Percentiles rank a stretch among this genome's conserved stretches.
Conservation (phyloP, 2,113 vertebrate species). For the Dipodomys merriami region DNA sequence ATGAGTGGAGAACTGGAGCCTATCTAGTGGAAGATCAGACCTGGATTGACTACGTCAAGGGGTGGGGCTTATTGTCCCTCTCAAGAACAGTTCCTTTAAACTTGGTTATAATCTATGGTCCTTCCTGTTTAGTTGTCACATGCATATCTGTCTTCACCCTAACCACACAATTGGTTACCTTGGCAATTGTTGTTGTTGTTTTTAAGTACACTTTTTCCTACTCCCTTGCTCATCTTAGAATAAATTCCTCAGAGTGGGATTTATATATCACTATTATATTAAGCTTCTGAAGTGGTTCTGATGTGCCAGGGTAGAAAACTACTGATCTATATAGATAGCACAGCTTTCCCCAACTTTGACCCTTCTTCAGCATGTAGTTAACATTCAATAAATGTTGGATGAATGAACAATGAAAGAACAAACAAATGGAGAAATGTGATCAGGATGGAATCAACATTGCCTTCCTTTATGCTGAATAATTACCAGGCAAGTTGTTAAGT, state of each 20-base stretch:
- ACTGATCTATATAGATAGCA: not conserved
- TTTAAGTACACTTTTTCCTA: not conserved
- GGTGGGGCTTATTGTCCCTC: not conserved
- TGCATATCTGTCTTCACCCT: not conserved
- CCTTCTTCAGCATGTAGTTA: not conserved
- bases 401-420: not conserved
- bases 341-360: not conserved
- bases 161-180: not conserved
- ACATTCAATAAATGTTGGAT: conserved; percentile 1
- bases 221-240: not conserved
- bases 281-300: not conserved
- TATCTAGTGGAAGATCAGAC: not conserved
- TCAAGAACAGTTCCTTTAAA: not conserved
- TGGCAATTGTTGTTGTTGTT: not conserved
- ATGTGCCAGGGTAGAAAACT: not conserved
- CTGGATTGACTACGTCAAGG: not conserved
- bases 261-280: not conserved
- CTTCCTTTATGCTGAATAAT: not conserved
- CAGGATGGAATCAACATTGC: not conserved
- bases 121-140: not conserved
- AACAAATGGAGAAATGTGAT: conserved; percentile 21
- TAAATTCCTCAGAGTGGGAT: not conserved
- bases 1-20: not conserved
- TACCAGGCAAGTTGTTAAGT: conserved; percentile 2
- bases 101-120: not conserved